These are phyloP conservation scores for Polypedilum pembai DNA, from an alignment of 1,140 invertebrate species.

Conservation along the genomic window DNA sequence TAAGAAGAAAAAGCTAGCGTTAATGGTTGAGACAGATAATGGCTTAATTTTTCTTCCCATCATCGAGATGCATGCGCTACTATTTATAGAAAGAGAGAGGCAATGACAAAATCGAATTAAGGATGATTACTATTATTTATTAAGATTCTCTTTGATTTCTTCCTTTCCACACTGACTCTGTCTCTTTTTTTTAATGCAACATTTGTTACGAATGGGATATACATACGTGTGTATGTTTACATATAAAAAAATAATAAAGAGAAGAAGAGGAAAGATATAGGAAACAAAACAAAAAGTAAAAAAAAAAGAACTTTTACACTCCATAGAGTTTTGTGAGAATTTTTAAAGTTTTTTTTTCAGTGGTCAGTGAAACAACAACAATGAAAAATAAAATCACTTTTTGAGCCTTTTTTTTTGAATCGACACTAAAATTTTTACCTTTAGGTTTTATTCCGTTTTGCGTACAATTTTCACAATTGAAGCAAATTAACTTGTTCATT, in stretches of 20 bases:
- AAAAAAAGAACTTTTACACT: background rate
- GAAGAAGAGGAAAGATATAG: conserved; percentile 17
- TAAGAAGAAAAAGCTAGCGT: background rate
- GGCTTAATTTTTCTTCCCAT: background rate
- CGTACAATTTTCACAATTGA: conserved; percentile 18
- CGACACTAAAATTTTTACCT: conserved; percentile 4
- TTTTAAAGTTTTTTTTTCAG: no score
- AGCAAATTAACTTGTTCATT: conserved; percentile 7
- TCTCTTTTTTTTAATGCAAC: no score
- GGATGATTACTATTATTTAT: background rate
- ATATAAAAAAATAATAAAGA: background rate
- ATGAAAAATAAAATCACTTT: background rate
- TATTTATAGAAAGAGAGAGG: conserved; percentile 17
- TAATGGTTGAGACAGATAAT: background rate
- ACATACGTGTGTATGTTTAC: background rate
- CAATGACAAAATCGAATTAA: conserved; percentile 1
- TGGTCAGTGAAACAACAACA: background rate
- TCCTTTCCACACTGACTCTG: no score
- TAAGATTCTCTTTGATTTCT: no score
- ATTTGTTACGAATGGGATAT: no score
- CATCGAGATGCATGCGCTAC: background rate
- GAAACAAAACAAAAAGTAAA: conserved; percentile 7
- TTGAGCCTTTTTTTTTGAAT: background rate
- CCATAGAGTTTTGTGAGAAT: background rate
- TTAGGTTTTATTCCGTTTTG: conserved; percentile 6